A percentile compares a stretch with the other conserved stretches of the same genome.
Conservation (phyloP, 2,888 invertebrate genomes). For the Tuta absoluta region DNA sequence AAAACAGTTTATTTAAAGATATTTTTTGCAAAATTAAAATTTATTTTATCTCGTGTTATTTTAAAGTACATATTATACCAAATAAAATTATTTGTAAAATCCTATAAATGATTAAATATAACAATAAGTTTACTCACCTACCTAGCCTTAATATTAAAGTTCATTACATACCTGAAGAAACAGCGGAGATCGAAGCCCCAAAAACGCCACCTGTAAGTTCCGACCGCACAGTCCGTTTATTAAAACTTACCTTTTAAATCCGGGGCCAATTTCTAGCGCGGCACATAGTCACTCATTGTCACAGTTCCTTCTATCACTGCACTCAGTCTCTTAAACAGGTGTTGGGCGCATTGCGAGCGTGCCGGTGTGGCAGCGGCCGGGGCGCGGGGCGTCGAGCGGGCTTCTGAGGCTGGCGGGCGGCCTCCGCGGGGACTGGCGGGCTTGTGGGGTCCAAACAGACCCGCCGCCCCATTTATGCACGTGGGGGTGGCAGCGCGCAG, state of each 20-base stretch:
- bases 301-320: conserved; percentile 47
- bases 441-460: conserved; percentile 60
- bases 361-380: conserved; percentile 54
- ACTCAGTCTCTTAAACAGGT: conserved; percentile 47
- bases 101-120: not conserved
- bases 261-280: conserved; percentile 45
- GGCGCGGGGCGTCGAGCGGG: conserved; percentile 39
- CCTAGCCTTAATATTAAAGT: not conserved
- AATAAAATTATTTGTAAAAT: not conserved
- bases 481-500: conserved; percentile 71
- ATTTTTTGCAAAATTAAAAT: no score
- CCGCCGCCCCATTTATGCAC: conserved; percentile 62
- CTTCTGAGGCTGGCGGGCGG: conserved; percentile 40
- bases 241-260: conserved; percentile 59
- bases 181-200: not conserved
- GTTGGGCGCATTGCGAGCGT: conserved; percentile 47
- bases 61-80: no score
- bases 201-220: conserved; percentile 3
- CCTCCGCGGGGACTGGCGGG: conserved; percentile 57
- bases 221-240: conserved; percentile 9
- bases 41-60: no score
- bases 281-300: conserved; percentile 48
- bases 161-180: not conserved
- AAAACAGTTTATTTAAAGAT: no score
- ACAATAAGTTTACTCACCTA: not conserved